Percentiles rank a stretch among this genome's conserved stretches.
These are phyloP conservation scores for Akabosia matsudoensis DNA, from an alignment of 1,140 invertebrate species.

Conservation along the genomic window DNA sequence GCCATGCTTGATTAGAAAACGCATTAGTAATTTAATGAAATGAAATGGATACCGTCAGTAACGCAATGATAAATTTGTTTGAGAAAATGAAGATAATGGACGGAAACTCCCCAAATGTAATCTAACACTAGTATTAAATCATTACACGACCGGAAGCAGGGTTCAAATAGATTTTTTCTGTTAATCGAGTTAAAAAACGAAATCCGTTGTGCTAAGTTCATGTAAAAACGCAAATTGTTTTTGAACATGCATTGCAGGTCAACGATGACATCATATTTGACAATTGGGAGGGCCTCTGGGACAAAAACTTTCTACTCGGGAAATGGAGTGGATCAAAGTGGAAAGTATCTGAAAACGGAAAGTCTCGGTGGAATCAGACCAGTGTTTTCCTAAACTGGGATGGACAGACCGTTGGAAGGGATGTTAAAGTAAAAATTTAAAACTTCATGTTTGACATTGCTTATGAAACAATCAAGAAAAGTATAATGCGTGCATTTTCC, in stretches of 20 bases:
- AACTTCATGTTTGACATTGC: too few species aligned
- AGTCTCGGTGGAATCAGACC: background rate
- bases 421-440: constrained; percentile 7
- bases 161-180: too few species aligned
- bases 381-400: background rate
- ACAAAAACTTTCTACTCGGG: background rate
- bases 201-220: too few species aligned
- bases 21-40: background rate
- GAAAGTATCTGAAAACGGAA: background rate
- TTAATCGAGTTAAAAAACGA: too few species aligned
- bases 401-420: background rate
- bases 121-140: constrained; percentile 1
- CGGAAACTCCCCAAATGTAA: background rate
- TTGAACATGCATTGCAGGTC: background rate
- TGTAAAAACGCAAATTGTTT: too few species aligned
- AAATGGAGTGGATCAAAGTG: background rate
- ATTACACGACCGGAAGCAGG: background rate
- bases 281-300: constrained; percentile 2
- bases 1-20: background rate
- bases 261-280: constrained; percentile 11
- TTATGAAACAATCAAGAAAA: too few species aligned
- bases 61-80: background rate
- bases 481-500: background rate
- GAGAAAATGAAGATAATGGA: constrained; percentile 5
- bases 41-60: background rate